Evolutionary conservation across 2,113 vertebrate genomes (phyloP), one percentile per base, ranked within the genome.

Genomic region (Natator depressus): DNA sequence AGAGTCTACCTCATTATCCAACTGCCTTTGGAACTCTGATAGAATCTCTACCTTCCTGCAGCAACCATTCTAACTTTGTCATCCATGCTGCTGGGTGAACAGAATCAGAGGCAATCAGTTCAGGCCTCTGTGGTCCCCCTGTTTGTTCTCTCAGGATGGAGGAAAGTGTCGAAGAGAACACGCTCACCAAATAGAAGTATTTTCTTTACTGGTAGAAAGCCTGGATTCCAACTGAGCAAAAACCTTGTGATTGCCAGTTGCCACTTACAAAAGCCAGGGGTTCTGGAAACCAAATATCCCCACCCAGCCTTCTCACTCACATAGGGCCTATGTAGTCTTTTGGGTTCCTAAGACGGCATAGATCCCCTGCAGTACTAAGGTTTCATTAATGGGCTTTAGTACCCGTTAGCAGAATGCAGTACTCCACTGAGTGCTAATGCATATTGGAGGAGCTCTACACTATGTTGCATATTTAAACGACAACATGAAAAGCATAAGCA

Each of bases 1-100:
- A 10, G 1, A 0, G n/a, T 82, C 82, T 4, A 29, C 76, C 62
- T 46, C 13, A 5, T 80, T 50, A 27, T 42, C 1, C 0, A 25
- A 19, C 65, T 17, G 62, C 29, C 62, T 54, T 53, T 47, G 59
- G 85, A 76, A 5, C 57, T 49, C 14, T 38, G 7, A 50, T 8
- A 0, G 5, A 25, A 59, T 54, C 49, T 76, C 35, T 29, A 12
- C 24, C n/a, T 85, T 13, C 55, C n/a, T 20, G 11, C 16, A 49
- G 31, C 19, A 51, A 29, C 27, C 17, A 38, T 53, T 92, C 81
- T 85, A 51, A 47, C 55, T n/a, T 51, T 57, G 59, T 2, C 20
- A 78, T 13, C n/a, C n/a, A 0, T 25, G 16, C 79, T 57, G 29
- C 57, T 49, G 35, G 65, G n/a, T 8, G n/a, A 22, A 42, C 13